Evolutionary conservation across 2,113 vertebrate genomes (phyloP).

Genomic region (Epinephelus moara): DNA sequence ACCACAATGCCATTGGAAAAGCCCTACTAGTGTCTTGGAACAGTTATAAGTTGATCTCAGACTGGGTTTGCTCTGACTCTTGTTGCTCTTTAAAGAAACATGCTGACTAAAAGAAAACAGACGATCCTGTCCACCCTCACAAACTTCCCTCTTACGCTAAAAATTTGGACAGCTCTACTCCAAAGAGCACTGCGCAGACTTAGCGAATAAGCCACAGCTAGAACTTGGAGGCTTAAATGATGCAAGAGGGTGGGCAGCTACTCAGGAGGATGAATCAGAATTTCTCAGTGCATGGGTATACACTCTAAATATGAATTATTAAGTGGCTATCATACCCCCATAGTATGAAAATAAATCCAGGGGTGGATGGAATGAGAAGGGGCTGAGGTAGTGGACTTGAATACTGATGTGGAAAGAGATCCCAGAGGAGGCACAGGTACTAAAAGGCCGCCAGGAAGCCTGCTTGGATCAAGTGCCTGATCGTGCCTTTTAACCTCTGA

Average conservation of each 20-base stretch:
- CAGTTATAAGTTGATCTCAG: slow-evolving; percentile 50
- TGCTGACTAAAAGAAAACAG: slow-evolving; percentile 76
- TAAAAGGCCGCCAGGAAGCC: slow-evolving; percentile 65
- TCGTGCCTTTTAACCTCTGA: slow-evolving; percentile 73
- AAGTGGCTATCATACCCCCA: slow-evolving; percentile 85
- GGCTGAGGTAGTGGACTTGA: slow-evolving; percentile 70
- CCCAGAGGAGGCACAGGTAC: slow-evolving; percentile 75
- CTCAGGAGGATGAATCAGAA: slow-evolving; percentile 88
- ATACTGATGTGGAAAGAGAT: slow-evolving; percentile 76
- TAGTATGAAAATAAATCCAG: slow-evolving; percentile 88
- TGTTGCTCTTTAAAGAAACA: slow-evolving; percentile 76
- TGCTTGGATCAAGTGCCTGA: slow-evolving; percentile 63
- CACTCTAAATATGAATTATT: slow-evolving; percentile 89
- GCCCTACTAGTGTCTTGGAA: slow-evolving; percentile 17
- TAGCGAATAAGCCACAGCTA: slow-evolving; percentile 72
- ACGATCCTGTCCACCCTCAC: slow-evolving; percentile 64
- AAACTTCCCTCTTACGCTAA: slow-evolving; percentile 78
- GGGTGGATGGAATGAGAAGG: slow-evolving; percentile 78
- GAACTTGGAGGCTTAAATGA: slow-evolving; percentile 83
- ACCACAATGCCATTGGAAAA: no score
- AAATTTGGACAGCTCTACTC: slow-evolving; percentile 77
- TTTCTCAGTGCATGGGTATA: slow-evolving; percentile 87
- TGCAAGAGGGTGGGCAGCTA: slow-evolving; percentile 85
- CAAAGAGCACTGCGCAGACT: slow-evolving; percentile 72
- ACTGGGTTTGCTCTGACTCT: slow-evolving; percentile 49